These are phyloP conservation scores for Channa argus DNA, from an alignment of 2,113 vertebrate species.

Conservation along the genomic window DNA sequence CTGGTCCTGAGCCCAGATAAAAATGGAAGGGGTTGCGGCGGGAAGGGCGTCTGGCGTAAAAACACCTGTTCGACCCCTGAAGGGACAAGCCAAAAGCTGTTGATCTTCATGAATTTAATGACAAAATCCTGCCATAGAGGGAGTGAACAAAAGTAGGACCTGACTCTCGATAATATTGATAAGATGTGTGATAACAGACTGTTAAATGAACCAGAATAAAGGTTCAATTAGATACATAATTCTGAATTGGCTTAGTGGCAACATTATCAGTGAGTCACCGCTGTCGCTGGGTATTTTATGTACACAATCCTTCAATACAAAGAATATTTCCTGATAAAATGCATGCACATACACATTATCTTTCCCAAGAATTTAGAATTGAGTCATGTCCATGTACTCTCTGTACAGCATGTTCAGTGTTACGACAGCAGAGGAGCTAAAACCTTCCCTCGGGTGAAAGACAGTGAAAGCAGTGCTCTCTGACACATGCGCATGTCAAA, in stretches of 20 bases:
- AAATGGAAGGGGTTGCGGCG: no score
- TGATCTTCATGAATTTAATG: no score
- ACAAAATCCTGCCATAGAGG: no score
- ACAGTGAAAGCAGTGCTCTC: conserved; percentile 36
- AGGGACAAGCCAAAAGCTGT: no score
- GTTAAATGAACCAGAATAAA: background rate
- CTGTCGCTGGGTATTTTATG: background rate
- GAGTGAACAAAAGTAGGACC: background rate
- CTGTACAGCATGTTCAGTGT: conserved; percentile 23
- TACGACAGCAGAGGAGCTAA: conserved; percentile 5
- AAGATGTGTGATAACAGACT: background rate
- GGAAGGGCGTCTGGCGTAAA: no score
- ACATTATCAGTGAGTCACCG: background rate
- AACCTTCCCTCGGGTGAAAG: conserved; percentile 25
- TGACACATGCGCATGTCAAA: conserved; percentile 22
- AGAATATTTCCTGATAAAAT: background rate
- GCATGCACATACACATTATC: background rate
- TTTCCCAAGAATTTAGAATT: background rate
- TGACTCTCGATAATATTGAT: background rate
- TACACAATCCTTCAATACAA: no score
- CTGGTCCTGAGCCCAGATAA: no score
- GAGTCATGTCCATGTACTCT: conserved; percentile 5
- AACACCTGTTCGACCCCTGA: no score
- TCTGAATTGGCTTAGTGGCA: background rate
- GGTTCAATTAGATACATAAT: background rate